Conservation (phyloP, 2,888 invertebrate genomes). For the Steromphala cineraria region DNA sequence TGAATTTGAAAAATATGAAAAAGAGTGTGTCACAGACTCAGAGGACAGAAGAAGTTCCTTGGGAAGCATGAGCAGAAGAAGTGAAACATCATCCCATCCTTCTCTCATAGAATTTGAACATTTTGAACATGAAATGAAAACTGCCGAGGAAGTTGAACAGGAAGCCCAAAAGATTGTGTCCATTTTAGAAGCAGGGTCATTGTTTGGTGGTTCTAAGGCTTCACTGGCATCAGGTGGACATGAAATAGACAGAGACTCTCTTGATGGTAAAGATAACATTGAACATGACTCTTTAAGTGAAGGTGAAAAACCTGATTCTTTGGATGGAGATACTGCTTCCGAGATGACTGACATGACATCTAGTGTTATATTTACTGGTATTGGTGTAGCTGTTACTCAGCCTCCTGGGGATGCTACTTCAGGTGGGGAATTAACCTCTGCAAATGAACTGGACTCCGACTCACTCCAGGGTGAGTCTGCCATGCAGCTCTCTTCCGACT, state of each 20-base stretch:
- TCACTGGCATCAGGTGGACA: constrained; percentile 29
- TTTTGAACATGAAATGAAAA: constrained; percentile 66
- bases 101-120: constrained; percentile 73
- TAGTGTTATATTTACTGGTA: constrained; percentile 57
- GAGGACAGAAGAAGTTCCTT: constrained; percentile 73
- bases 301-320: constrained; percentile 60
- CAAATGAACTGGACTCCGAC: constrained; percentile 60
- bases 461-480: constrained; percentile 60
- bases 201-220: constrained; percentile 45
- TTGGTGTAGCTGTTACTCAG: constrained; percentile 26
- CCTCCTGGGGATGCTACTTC: constrained; percentile 49
- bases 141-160: constrained; percentile 70
- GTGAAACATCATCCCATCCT: constrained; percentile 69
- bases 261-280: constrained; percentile 64
- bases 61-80: constrained; percentile 59
- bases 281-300: constrained; percentile 66
- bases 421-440: constrained; percentile 33
- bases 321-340: constrained; percentile 62
- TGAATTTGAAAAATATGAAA: constrained; percentile 94
- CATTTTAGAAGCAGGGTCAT: constrained; percentile 70
- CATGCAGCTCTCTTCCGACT: constrained; percentile 68
- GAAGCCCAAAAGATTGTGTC: constrained; percentile 74
- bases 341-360: constrained; percentile 67
- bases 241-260: constrained; percentile 62
- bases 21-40: constrained; percentile 77